Base-by-base conservation (phyloP, 1,140 invertebrate species). In the Phthorimaea operculella region DNA sequence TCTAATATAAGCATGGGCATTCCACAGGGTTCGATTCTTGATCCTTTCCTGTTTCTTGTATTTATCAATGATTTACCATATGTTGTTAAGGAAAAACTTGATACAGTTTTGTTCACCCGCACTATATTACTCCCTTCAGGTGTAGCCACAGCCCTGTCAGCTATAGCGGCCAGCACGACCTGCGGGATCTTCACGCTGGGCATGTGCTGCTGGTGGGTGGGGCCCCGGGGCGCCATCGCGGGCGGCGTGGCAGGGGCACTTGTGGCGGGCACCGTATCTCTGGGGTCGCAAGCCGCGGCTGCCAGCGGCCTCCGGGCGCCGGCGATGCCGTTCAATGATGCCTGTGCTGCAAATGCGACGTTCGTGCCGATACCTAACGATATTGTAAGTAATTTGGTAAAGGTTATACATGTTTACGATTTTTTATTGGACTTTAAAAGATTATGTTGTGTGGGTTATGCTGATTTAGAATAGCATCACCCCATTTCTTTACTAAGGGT, bases 101-200 rank as follows among this genome's bases (percentile, higher is more conserved):
- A n/a, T n/a, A n/a, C n/a, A n/a, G n/a, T n/a, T n/a, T n/a, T n/a
- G n/a, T n/a, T n/a, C n/a, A n/a, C n/a, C n/a, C n/a, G n/a, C n/a
- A n/a, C n/a, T n/a, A n/a, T n/a, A n/a, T n/a, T n/a, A n/a, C n/a
- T n/a, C n/a, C n/a, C n/a, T n/a, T 1, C 62, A 94, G 92, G 80
- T 5, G 89, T 94, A 45, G 93, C 93, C 0, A 90, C 92, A 39
- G 92, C 92, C 54, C 81, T 95, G 47, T 92, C 93, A 52, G 92
- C 94, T 2, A 93, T 96, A 59, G 91, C 94, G 11, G 91, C 93
- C 15, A 94, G 94, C 6, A 92, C 94, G 14, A 90, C 94, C 0
- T 92, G 96, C 58, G 95, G 94, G 2, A 87, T 96, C 12, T 97
- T 96, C 74, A 92, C 92, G 0, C 80, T 97, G 10, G 95, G 95